Base-by-base conservation (phyloP, 2,888 invertebrate species). In the Clusia tigrina region DNA sequence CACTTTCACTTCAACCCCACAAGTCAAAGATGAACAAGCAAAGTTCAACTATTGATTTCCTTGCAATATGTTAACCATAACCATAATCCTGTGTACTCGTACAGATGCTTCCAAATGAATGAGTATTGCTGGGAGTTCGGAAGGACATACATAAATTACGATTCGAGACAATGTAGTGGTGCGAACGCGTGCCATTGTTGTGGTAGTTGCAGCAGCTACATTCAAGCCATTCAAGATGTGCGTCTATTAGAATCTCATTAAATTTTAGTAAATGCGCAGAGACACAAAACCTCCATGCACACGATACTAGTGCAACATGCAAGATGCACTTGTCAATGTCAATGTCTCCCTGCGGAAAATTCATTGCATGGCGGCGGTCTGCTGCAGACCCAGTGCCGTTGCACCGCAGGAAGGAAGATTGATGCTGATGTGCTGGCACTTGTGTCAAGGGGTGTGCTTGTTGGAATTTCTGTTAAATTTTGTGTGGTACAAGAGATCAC, bases 231-330 rank as follows among this genome's bases (percentile, higher is more conserved):
- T 6, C 48, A 46, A 59, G 61, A 66, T 67, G 63, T 66, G 66
- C 67, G 68, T 68, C 74, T 78, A 80, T 80, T 80, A 80, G 79
- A 80, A 80, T 74, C 71, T 74, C 80, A 78, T 80, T 80, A 79
- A 78, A 78, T 71, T 74, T 72, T 74, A 78, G 77, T 71, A 78
- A 79, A 79, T 77, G 76, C 75, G 74, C 69, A 64, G 58, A 59
- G 62, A 54, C 56, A 66, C 62, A 65, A 59, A 20, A 56, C 58
- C 55, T 59, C 60, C 65, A 42, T 5, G n/a, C 10, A 5, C 42
- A 42, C n/a, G 42, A n/a, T n/a, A n/a, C n/a, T n/a, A n/a, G 10
- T n/a, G 12, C 42, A 10, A 20, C 48, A 48, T 48, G 48, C 63
- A 58, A 64, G 67, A 71, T 68, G 62, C 77, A 74, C 77, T 78